Evolutionary conservation across 1,140 invertebrate species (phyloP), one percentile per base, ranked within the genome.

Genomic region (Pseudachorutes palmiensis): DNA sequence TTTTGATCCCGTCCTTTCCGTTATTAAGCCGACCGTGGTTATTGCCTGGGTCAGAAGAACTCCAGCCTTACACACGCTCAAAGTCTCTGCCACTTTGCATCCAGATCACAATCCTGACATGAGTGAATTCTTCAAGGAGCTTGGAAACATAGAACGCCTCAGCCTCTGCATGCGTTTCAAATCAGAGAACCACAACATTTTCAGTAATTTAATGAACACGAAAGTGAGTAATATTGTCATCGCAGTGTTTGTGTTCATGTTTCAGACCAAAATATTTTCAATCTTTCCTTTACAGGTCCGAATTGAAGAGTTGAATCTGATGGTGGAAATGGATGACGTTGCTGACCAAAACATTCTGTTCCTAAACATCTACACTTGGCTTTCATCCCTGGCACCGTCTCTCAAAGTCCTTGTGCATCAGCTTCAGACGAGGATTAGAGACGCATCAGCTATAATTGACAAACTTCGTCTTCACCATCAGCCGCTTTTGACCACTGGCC

Each of bases 311-410:
- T 55, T 55, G 51, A 55, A 55, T 26, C 12, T 55, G 14, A 22
- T 55, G 14, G 51, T 55, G 24, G 51, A 55, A 14, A 55, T 55
- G 51, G 51, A 55, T 55, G 51, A 55, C 5, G 51, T 5, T 26
- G 51, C 9, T 16, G 51, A 55, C 12, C 51, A 55, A 5, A 55
- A 55, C 24, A 5, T 55, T 9, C 24, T 55, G 12, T 55, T 55
- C 24, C 51, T 55, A 3, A 55, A 55, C 24, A 14, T 55, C 9
- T 55, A 55, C 51, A 16, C 51, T 14, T 55, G 51, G 51, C 51
- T 55, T 14, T 9, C 51, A 3, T 16, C 14, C 9, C 51, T 14
- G 51, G 51, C 9, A 19, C 12, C 14, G 9, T 24, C 9, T 3
- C 24, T 55, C 3, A 22, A 55, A 22, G 9, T 5, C 12, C 5